phyloP scores from a whole-genome alignment of 2,888 invertebrate genomes.

The Pasiphila rectangulata region DNA sequence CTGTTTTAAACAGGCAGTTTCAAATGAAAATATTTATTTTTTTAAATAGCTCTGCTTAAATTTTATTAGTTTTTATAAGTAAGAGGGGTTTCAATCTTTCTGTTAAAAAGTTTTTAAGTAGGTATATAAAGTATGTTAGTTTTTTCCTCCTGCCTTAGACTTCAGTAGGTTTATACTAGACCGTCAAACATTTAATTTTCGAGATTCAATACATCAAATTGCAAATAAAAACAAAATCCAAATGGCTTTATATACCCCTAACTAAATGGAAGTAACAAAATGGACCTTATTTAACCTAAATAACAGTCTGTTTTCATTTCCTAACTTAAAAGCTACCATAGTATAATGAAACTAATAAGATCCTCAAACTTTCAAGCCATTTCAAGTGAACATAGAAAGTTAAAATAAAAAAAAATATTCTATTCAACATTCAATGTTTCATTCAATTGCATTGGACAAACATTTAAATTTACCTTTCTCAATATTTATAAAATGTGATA shows the following conservation, averaged over 20 bases:
- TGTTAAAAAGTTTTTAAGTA: slow-evolving; percentile 14
- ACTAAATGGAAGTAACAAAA: slow-evolving; percentile 32
- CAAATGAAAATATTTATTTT: too few relatives aligned
- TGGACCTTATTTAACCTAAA: slow-evolving; percentile 45
- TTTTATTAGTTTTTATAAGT: too few relatives aligned
- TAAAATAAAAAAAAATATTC: background rate
- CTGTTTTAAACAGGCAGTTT: too few relatives aligned
- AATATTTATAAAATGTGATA: slow-evolving; percentile 43
- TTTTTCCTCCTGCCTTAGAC: background rate
- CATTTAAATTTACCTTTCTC: background rate
- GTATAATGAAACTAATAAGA: slow-evolving; percentile 44
- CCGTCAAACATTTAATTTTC: slow-evolving; percentile 1
- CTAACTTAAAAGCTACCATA: slow-evolving; percentile 56
- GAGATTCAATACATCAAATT: slow-evolving; percentile 26
- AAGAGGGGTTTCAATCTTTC: too few relatives aligned
- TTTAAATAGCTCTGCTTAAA: too few relatives aligned
- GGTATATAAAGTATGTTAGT: too few relatives aligned
- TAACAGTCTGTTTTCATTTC: slow-evolving; percentile 59
- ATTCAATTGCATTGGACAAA: too few relatives aligned
- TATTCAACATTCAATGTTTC: slow-evolving; percentile 1
- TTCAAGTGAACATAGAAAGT: background rate
- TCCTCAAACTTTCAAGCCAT: slow-evolving; percentile 27
- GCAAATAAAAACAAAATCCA: slow-evolving; percentile 12
- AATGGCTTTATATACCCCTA: slow-evolving; percentile 13
- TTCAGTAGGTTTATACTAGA: background rate